Percentiles rank a stretch among this genome's conserved stretches.
These are phyloP conservation scores for Mactra quadrangularis DNA, from an alignment of 1,140 invertebrate species.

Conservation along the genomic window DNA sequence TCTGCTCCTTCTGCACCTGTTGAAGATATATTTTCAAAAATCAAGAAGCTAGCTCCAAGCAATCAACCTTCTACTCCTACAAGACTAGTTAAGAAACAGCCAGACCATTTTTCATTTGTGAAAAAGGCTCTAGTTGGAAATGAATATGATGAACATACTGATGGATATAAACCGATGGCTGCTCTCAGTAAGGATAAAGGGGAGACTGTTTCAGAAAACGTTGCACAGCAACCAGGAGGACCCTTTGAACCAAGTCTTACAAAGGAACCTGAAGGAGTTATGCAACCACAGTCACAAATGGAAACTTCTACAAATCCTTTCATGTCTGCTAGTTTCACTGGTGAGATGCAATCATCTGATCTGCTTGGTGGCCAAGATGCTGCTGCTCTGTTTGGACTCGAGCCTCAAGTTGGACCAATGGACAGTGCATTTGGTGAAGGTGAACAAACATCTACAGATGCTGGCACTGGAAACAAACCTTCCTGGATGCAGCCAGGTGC, in stretches of 20 bases:
- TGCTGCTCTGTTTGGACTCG: conserved; percentile 55
- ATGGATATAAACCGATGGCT: conserved; percentile 36
- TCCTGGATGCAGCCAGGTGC: conserved; percentile 33
- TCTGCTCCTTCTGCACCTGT: conserved; percentile 36
- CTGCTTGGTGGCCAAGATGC: conserved; percentile 14
- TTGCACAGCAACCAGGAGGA: no score
- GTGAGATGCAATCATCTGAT: conserved; percentile 18
- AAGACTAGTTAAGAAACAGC: conserved; percentile 39
- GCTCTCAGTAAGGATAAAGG: conserved; percentile 8
- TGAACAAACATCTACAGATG: background rate
- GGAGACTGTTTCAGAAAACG: conserved; percentile 1
- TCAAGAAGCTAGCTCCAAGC: conserved; percentile 39
- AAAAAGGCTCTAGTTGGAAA: conserved; percentile 42
- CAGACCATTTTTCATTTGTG: conserved; percentile 56
- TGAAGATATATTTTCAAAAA: conserved; percentile 58
- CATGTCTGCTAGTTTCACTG: conserved; percentile 47
- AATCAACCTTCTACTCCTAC: conserved; percentile 29
- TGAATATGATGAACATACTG: conserved; percentile 42
- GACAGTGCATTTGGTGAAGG: conserved; percentile 36
- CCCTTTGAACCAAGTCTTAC: no score
- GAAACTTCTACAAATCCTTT: conserved; percentile 57
- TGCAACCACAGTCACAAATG: background rate
- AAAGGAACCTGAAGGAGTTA: background rate
- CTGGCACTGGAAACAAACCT: background rate
- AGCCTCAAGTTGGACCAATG: conserved; percentile 33